Base-by-base conservation (phyloP, 1,140 invertebrate species). In the Caenorhabditis brenneri region DNA sequence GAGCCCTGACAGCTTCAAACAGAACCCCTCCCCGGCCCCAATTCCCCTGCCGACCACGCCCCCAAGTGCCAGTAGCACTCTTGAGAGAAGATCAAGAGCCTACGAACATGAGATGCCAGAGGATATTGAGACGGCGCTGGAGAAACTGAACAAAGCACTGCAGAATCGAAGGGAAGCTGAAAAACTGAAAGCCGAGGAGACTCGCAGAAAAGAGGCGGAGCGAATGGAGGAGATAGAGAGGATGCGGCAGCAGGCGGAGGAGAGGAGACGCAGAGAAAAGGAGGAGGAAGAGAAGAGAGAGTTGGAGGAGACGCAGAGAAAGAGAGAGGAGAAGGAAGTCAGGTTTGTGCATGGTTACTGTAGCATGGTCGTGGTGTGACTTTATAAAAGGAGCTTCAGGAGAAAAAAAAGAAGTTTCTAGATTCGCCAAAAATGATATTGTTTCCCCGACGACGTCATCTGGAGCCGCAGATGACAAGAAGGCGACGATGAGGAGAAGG, bases 401-500 rank as follows among this genome's bases (percentile, higher is more conserved):
- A 19, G 7, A 1, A 42, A 16, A 7, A 69, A 10, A n/a, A 51
- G 5, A 27, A 9, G 3, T 27, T 7, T 58, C 22, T 22, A 51
- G 79, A 42, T 80, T 80, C 27, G 46, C 51, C 1, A 74, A 74
- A 36, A 74, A 42, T 24, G 65, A 74, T 46, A 31, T 74, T 36
- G 16, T 36, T 3, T 7, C 58, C 4, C 9, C 55, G 16, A 36
- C 31, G 4, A 65, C 65, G n/a, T 74, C 65, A 42, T 42, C 33
- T 42, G 33, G 36, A 36, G 53, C 4, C n/a, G 53, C 49, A 2
- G 51, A 29, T 16, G 88, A 89, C 78, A 87, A 88, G 31, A 81
- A 88, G 51, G 81, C 85, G n/a, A 74, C 81, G 49, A 89, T 89
- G 88, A 89, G 88, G 6, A 79, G 82, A 80, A 65, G 88, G 39